Base-by-base conservation (phyloP, 2,797 vertebrate species). In the Pyrrhura leucotis region DNA sequence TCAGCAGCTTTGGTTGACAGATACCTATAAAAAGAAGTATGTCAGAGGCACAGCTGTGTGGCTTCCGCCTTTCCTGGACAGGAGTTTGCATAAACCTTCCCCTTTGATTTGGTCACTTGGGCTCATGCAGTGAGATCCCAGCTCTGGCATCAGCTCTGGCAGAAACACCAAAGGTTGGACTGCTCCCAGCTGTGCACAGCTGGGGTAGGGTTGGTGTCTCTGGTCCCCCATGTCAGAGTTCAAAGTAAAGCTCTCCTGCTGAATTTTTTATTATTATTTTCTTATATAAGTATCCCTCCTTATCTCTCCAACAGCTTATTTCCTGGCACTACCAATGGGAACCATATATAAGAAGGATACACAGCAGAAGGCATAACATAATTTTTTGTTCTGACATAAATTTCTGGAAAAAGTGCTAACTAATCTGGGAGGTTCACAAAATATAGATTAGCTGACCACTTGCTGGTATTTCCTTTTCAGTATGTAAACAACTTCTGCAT, bases 181-280 rank as follows among this genome's bases (percentile, higher is more conserved):
- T 21, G 50, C 48, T 82, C 45, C 51, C 61, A 54, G 47, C 21
- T 69, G 28, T 2, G 7, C 26, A 1, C 1, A 0, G 28, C 67
- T 17, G 0, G 25, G 4, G 4, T 22, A 7, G 1, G 12, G 45
- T 3, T 44, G 9, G 5, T 39, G n/a, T 18, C 54, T n/a, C 40
- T 42, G 6, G 4, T 22, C 7, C 37, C 5, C 15, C 1, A 0
- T 5, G 7, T 10, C 1, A 1, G 23, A 54, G 33, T 28, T 68
- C 8, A 20, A 47, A 50, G 26, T 3, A 53, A 73, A 78, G 22
- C 19, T 58, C 15, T 76, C 28, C 54, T 48, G 18, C 8, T 48
- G 14, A 74, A 5, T 3, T 9, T 37, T 19, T 45, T n/a, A 39
- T 31, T 28, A 15, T 53, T 51, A 3, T 44, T 76, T 10, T 61